These are phyloP conservation scores for Galleria mellonella DNA, from an alignment of 1,140 invertebrate genomes.

Conservation along the genomic window DNA sequence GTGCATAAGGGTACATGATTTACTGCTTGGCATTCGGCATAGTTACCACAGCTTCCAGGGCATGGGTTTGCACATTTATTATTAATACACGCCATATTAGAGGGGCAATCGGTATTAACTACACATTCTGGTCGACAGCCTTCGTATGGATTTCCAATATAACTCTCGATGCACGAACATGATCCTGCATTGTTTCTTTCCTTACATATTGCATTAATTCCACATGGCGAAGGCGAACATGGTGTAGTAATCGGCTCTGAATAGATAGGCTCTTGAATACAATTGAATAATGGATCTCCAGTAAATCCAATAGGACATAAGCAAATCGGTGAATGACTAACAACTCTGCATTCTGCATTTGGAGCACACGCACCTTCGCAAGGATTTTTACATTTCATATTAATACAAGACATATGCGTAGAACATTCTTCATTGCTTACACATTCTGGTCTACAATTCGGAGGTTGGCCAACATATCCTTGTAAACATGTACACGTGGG, in stretches of 20 bases:
- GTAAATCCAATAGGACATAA: constrained; percentile 77
- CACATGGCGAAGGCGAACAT: constrained; percentile 82
- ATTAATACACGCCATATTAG: constrained; percentile 76
- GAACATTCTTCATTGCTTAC: constrained; percentile 85
- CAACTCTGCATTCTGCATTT: constrained; percentile 82
- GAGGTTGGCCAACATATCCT: constrained; percentile 86
- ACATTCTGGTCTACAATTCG: constrained; percentile 85
- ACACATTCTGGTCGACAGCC: constrained; percentile 83
- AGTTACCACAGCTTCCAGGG: constrained; percentile 76
- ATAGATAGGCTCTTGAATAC: constrained; percentile 51
- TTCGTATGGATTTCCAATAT: constrained; percentile 83
- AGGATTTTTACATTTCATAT: constrained; percentile 82
- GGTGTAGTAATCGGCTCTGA: constrained; percentile 63
- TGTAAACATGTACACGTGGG: constrained; percentile 84
- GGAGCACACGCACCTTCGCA: constrained; percentile 81
- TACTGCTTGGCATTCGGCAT: constrained; percentile 80
- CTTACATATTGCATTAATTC: constrained; percentile 81
- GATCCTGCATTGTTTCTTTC: constrained; percentile 80
- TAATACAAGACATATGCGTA: constrained; percentile 81
- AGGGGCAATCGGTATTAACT: constrained; percentile 80
- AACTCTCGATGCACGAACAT: constrained; percentile 79
- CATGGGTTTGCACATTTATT: constrained; percentile 80
- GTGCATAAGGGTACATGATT: constrained; percentile 79
- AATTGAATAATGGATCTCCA: constrained; percentile 81
- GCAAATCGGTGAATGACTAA: constrained; percentile 85